These are phyloP conservation scores for Cryptophagus acutangulus DNA, from an alignment of 2,888 invertebrate genomes.

Conservation along the genomic window DNA sequence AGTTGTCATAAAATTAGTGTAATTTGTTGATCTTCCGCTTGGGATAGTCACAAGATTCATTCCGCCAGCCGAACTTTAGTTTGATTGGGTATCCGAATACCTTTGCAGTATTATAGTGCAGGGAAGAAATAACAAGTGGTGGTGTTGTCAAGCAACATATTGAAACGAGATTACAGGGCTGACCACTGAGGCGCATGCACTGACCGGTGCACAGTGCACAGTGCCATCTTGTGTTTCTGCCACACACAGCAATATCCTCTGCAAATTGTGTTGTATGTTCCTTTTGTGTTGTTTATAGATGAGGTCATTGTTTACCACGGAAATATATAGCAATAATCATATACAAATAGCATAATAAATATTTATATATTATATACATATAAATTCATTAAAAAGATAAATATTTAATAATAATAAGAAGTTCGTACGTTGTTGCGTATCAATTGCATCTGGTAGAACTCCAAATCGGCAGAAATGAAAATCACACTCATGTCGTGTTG, in stretches of 20 bases:
- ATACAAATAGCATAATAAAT: constrained; percentile 39
- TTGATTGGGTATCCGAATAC: constrained; percentile 30
- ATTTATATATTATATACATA: constrained; percentile 33
- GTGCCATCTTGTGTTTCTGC: constrained; percentile 29
- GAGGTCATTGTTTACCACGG: constrained; percentile 41
- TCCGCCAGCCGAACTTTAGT: constrained; percentile 17
- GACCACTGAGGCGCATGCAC: too few relatives aligned
- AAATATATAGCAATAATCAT: constrained; percentile 48
- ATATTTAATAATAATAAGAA: too few relatives aligned
- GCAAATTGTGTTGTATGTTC: constrained; percentile 40
- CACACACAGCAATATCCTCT: constrained; percentile 38
- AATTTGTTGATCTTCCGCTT: constrained; percentile 21
- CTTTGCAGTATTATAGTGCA: constrained; percentile 46
- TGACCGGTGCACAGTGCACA: constrained; percentile 35
- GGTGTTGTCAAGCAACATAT: constrained; percentile 21
- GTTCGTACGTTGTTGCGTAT: constrained; percentile 13
- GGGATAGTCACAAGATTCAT: constrained; percentile 13
- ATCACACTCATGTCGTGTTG: constrained; percentile 10
- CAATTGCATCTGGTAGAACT: constrained; percentile 8
- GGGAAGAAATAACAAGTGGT: constrained; percentile 35
- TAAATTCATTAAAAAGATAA: too few relatives aligned
- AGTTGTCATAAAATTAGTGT: too few relatives aligned
- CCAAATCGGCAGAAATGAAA: constrained; percentile 11
- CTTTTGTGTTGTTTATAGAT: constrained; percentile 29
- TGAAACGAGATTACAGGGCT: constrained; percentile 19